Base-by-base conservation (phyloP, 2,113 vertebrate genomes). In the Chamaetylas fuelleborni region DNA sequence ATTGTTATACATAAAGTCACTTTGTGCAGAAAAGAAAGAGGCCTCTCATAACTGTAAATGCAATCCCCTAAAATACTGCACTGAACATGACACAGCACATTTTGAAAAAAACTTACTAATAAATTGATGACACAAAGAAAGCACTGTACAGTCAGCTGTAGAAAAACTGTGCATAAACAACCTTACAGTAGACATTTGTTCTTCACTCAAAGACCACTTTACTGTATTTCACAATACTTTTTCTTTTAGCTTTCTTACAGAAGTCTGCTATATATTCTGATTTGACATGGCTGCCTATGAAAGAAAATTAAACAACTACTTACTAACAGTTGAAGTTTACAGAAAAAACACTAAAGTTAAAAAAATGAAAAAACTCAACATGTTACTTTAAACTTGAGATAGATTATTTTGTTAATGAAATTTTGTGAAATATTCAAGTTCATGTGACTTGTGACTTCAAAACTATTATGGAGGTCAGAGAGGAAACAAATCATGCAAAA, bases 41-140 rank as follows among this genome's bases (percentile, higher is more conserved):
- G 25, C 11, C 78, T 85, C 85, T 90, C 50, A 80, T 24, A 70
- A 62, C 45, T 42, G 50, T 38, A 69, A 69, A 76, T 23, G 33
- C 16, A 61, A 77, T 34, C 42, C 28, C 88, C 50, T 66, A 90
- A 88, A 93, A 90, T n/a, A 79, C 25, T 90, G 56, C 61, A 61
- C 1, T 69, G 74, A 95, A 85, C 11, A 54, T 25, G 82, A 92
- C 57, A 80, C 3, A 90, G 79, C 29, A 80, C 29, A 47, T 48
- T 85, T 43, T 71, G 48, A 67, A 90, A 91, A 91, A 83, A 65
- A 3, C 11, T 38, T 61, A 43, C 19, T 53, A 77, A 43, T 78
- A 62, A 61, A 86, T 8, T 43, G 82, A 94, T 81, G 83, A 58
- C 72, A 88, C 94, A 94, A 93, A 87, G 87, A 47, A 89, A 93